Base-by-base conservation (phyloP, 2,113 vertebrate genomes). In the Proterorhinus semilunaris region DNA sequence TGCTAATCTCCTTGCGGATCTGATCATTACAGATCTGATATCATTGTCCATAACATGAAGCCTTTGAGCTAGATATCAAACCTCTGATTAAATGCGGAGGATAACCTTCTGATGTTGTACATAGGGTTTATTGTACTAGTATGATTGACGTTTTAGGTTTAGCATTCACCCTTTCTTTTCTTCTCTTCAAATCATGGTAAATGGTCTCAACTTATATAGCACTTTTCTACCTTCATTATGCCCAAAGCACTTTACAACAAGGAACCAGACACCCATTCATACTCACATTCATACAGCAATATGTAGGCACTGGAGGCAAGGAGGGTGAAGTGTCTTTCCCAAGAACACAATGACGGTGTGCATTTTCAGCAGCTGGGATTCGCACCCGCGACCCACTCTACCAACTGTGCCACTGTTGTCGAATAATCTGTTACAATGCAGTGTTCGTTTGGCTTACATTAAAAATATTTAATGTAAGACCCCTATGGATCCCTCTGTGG, bases 1-100 rank as follows among this genome's bases (percentile, higher is more conserved):
- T 77, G 73, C 81, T 83, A 76, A 84, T 85, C 27, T 36, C 79
- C 79, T 75, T 9, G 50, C 57, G 71, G 81, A 85, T 73, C 57
- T 72, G 63, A 79, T 84, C 71, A 67, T 45, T 66, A 74, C 78
- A 71, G 72, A 74, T 80, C 65, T 72, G 21, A 80, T 69, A 68
- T 53, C 69, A 65, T 81, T 72, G 78, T 83, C 59, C 62, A 50
- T 52, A 69, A 78, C 65, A 69, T 47, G 55, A 73, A 79, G 64
- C 72, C 66, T 21, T 0, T 0, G 69, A 66, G 71, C 68, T 79
- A 76, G 66, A 69, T 80, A 79, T 69, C 65, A 45, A 73, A 72
- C 75, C 69, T 65, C 65, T 66, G 61, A 78, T 69, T 79, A 53
- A 79, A 79, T 52, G 49, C 67, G 47, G 75, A 75, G 48, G 64